Evolutionary conservation across 2,888 invertebrate species (phyloP).

Genomic region (Coelogynopora nodosa): DNA sequence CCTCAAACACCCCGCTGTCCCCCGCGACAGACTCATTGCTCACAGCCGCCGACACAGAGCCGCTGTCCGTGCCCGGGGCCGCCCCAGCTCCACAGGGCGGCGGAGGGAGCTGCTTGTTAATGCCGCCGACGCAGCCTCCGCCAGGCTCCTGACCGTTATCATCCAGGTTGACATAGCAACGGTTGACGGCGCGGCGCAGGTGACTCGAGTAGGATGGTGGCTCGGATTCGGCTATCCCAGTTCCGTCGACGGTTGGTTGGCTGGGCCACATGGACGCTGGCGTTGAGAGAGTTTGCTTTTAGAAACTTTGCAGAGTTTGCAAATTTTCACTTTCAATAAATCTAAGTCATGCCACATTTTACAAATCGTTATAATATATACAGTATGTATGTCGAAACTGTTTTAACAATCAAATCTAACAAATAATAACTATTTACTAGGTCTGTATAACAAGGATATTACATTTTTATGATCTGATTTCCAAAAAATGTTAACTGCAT

Average conservation of each 20-base stretch:
- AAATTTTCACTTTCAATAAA: too few relatives aligned
- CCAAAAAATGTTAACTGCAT: too few relatives aligned
- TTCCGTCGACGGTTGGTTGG: not conserved
- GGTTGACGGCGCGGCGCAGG: slow-evolving; percentile 4
- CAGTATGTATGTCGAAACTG: too few relatives aligned
- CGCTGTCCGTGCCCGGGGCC: not conserved
- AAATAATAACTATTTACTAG: too few relatives aligned
- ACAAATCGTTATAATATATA: too few relatives aligned
- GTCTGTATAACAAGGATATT: too few relatives aligned
- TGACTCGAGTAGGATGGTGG: slow-evolving; percentile 1
- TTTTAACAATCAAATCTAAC: too few relatives aligned
- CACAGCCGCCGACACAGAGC: slow-evolving; percentile 85
- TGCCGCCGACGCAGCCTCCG: not conserved
- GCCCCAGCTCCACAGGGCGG: not conserved
- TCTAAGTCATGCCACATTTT: too few relatives aligned
- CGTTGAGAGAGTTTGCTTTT: too few relatives aligned
- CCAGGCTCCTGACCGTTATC: not conserved
- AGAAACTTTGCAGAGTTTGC: too few relatives aligned
- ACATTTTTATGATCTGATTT: too few relatives aligned
- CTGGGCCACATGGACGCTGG: too few relatives aligned
- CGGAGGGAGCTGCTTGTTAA: not conserved
- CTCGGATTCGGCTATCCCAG: not conserved
- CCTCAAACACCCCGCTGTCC: slow-evolving; percentile 63
- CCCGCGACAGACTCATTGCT: slow-evolving; percentile 95
- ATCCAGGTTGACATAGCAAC: slow-evolving; percentile 17